Percentiles rank a stretch among this genome's conserved stretches.
Conservation (phyloP, 1,140 invertebrate genomes). For the Halesus radiatus region DNA sequence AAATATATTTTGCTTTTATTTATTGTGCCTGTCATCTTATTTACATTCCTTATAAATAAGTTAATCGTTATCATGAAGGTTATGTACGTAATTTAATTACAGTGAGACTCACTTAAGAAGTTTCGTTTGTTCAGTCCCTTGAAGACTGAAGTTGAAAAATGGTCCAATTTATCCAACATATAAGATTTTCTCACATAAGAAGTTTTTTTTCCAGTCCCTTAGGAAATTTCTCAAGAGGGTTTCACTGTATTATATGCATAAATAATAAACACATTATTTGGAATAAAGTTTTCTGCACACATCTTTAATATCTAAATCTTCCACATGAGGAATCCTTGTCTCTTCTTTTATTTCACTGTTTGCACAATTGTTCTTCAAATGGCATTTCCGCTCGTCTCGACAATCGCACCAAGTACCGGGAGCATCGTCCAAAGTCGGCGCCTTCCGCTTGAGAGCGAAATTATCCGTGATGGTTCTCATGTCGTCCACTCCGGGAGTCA, state of each 20-base stretch:
- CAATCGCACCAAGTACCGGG: slow-evolving; percentile 61
- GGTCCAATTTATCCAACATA: too few species aligned
- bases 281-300: slow-evolving; percentile 66
- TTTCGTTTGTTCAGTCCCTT: too few species aligned
- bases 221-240: too few species aligned
- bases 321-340: slow-evolving; percentile 60
- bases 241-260: too few species aligned
- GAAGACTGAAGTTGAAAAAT: too few species aligned
- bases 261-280: slow-evolving; percentile 57
- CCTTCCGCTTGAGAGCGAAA: slow-evolving; percentile 58
- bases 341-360: slow-evolving; percentile 19
- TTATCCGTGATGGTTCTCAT: slow-evolving; percentile 79
- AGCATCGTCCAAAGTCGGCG: slow-evolving; percentile 47
- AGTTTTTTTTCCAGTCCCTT: too few species aligned
- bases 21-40: neutral
- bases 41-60: neutral
- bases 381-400: slow-evolving; percentile 61
- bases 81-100: neutral
- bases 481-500: slow-evolving; percentile 81
- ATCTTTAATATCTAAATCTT: slow-evolving; percentile 66
- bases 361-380: slow-evolving; percentile 5
- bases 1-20: neutral
- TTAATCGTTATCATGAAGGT: neutral
- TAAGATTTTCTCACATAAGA: too few species aligned
- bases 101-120: too few species aligned